These are phyloP conservation scores for Stegostoma tigrinum DNA, from an alignment of 2,113 vertebrate species.

Conservation along the genomic window DNA sequence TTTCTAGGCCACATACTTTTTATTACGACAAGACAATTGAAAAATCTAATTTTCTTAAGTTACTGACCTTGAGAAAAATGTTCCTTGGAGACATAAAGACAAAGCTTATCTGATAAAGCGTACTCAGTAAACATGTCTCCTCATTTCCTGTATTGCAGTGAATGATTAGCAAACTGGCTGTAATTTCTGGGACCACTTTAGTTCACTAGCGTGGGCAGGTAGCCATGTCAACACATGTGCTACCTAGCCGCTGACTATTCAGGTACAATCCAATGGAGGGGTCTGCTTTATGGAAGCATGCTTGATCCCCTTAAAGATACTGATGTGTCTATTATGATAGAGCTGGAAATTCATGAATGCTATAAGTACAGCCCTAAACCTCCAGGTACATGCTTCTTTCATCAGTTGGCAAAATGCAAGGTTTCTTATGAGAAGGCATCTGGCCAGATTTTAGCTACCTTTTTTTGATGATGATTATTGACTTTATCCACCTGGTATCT, in stretches of 20 bases:
- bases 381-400: not conserved
- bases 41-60: too few relatives aligned
- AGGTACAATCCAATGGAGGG: not conserved
- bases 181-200: not conserved
- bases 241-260: not conserved
- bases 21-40: too few relatives aligned
- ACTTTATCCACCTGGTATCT: not conserved
- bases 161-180: not conserved
- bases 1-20: too few relatives aligned
- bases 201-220: not conserved
- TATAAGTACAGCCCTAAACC: not conserved
- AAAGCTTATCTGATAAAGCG: too few relatives aligned
- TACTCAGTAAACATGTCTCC: too few relatives aligned
- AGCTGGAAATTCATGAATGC: not conserved
- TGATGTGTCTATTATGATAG: not conserved
- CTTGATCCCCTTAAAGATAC: not conserved
- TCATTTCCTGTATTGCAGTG: too few relatives aligned
- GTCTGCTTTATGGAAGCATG: not conserved
- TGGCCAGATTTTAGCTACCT: not conserved
- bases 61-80: too few relatives aligned
- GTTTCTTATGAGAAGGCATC: not conserved
- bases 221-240: not conserved
- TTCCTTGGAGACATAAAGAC: too few relatives aligned
- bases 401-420: not conserved
- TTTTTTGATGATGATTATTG: not conserved